Conservation (phyloP, 1,140 invertebrate species). For the Triops longicaudatus region DNA sequence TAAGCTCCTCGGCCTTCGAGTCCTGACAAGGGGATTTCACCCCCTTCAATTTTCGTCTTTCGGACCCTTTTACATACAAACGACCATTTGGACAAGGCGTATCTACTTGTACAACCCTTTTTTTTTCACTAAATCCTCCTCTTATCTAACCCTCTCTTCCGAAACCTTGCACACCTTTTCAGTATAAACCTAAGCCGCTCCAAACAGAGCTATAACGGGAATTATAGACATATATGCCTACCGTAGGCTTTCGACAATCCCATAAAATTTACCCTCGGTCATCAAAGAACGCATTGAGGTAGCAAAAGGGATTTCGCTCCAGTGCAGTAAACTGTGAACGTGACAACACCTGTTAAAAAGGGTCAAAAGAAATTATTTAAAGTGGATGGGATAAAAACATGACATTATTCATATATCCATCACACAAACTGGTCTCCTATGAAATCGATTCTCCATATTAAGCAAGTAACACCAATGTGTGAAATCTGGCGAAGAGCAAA, state of each 20-base stretch:
- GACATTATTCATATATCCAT: too few relatives aligned
- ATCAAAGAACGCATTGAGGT: neutral
- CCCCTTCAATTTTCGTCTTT: neutral
- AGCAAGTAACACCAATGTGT: too few relatives aligned
- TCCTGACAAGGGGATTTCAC: neutral
- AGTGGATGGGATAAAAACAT: too few relatives aligned
- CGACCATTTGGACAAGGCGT: neutral
- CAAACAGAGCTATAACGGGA: neutral
- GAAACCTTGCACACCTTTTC: neutral
- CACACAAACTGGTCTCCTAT: too few relatives aligned
- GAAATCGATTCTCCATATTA: too few relatives aligned
- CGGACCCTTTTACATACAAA: neutral
- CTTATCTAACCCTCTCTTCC: neutral
- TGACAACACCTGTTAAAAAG: slow-evolving; percentile 2
- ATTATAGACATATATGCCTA: neutral
- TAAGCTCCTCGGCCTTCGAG: neutral
- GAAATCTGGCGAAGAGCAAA: too few relatives aligned
- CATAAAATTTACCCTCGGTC: neutral
- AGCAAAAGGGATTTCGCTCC: neutral
- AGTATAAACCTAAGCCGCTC: neutral
- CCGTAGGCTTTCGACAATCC: neutral
- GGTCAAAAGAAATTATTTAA: neutral
- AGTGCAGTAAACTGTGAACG: slow-evolving; percentile 1
- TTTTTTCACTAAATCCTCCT: neutral
- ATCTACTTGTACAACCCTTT: slow-evolving; percentile 11